A percentile compares a stretch with the other conserved stretches of the same genome.
These are phyloP conservation scores for Cydia pomonella DNA, from an alignment of 1,140 invertebrate genomes.

Conservation along the genomic window DNA sequence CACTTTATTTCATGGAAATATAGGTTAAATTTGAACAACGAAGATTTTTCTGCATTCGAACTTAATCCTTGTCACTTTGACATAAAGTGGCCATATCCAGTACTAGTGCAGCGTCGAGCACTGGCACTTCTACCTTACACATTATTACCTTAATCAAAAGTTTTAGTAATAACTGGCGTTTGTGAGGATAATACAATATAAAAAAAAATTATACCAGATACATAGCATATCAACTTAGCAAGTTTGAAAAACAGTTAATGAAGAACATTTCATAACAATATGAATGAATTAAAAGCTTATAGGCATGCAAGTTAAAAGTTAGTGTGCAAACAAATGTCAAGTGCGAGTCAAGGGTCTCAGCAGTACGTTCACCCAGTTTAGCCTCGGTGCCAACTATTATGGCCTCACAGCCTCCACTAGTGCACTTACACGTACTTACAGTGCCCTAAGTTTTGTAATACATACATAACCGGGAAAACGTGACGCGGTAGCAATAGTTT, in stretches of 20 bases:
- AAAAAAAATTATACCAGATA: not conserved
- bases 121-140: no score
- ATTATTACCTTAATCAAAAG: not conserved
- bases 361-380: slow-evolving; percentile 15
- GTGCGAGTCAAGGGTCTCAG: slow-evolving; percentile 6
- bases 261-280: not conserved
- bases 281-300: slow-evolving; percentile 2
- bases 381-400: slow-evolving; percentile 27
- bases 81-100: no score
- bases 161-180: not conserved
- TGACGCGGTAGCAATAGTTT: not conserved
- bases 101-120: no score
- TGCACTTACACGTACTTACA: not conserved
- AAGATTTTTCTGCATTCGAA: no score
- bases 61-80: no score
- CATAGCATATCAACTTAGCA: not conserved
- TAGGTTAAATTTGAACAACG: no score
- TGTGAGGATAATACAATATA: not conserved
- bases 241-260: not conserved
- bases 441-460: not conserved
- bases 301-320: not conserved
- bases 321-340: slow-evolving; percentile 6
- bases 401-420: not conserved
- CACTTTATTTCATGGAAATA: no score
- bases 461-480: not conserved